Evolutionary conservation across 2,888 invertebrate genomes (phyloP).

Genomic region (Torymus tubicola): DNA sequence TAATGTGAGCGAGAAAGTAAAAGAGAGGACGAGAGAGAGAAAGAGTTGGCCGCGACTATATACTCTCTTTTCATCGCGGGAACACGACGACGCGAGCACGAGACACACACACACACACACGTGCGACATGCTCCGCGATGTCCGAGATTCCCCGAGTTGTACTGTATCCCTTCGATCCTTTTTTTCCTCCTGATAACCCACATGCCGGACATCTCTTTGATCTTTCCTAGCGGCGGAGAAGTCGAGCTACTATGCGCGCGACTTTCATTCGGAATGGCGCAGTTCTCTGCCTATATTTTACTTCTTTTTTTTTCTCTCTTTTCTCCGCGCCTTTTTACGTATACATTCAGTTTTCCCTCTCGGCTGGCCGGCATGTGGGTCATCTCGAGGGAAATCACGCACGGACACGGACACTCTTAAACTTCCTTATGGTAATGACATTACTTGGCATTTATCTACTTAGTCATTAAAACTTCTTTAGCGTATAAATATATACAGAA

Average conservation of each 20-base stretch:
- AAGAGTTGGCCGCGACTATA: background rate
- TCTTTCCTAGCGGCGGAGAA: background rate
- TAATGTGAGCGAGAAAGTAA: too few relatives aligned
- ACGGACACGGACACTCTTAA: conserved; percentile 42
- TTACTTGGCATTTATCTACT: conserved; percentile 29
- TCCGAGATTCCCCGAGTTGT: conserved; percentile 27
- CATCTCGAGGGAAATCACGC: conserved; percentile 33
- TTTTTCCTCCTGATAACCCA: conserved; percentile 25
- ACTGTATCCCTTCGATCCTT: conserved; percentile 4
- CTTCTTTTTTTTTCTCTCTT: background rate
- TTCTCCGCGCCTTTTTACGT: background rate
- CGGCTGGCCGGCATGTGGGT: background rate
- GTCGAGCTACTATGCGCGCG: background rate
- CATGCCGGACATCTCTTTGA: conserved; percentile 1
- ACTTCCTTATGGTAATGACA: conserved; percentile 34
- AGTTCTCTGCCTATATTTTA: background rate
- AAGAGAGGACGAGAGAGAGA: background rate
- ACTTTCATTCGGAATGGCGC: background rate
- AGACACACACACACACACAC: too few relatives aligned
- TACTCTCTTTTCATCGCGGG: too few relatives aligned
- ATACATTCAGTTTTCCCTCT: too few relatives aligned
- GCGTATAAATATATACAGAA: background rate
- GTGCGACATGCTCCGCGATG: background rate
- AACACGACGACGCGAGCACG: too few relatives aligned
- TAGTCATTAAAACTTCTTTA: conserved; percentile 30